Evolutionary conservation across 2,888 invertebrate genomes (phyloP), one percentile per base, ranked within the genome.

Genomic region (Acanthacorydalis orientalis): DNA sequence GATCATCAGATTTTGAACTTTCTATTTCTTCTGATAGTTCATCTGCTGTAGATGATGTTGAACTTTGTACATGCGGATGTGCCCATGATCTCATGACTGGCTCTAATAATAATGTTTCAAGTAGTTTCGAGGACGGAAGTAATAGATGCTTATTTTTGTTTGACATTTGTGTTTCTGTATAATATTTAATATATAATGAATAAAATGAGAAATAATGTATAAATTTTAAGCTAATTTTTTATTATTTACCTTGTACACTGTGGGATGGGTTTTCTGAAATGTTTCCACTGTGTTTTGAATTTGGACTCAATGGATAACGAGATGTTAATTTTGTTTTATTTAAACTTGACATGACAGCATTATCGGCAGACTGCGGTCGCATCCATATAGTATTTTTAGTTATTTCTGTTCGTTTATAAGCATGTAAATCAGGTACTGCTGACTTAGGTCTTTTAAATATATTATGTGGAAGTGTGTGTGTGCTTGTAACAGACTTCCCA

Each of bases 81-180:
- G 41, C 42, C 47, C 40, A 44, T 4, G 43, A 49, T 31, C 42
- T 23, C 37, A 56, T 54, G 10, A 61, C 52, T 11, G 60, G 57
- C 50, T 65, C 63, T 16, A 59, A 53, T 10, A 64, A 51, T 44
- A 65, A 53, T 12, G 57, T 57, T 49, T 59, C 58, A 39, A 63
- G 54, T 31, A 64, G 52, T 46, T 58, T 53, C 1, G 61, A 53
- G 8, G 63, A 63, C 4, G 60, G 57, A 39, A 61, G 52, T 34
- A 45, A 43, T 23, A 42, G 50, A 45, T 31, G 31, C n/a, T 40
- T 35, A 15, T 12, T 14, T 23, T 51, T 43, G 4, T 16, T 31
- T 9, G 23, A 9, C 3, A 39, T 4, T 31, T 31, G 16, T 4
- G 31, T 16, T 11, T 43, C 43, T 43, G 12, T n/a, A 43, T 37